Evolutionary conservation across 2,888 invertebrate species (phyloP).

Genomic region (Leistus spinibarbis): DNA sequence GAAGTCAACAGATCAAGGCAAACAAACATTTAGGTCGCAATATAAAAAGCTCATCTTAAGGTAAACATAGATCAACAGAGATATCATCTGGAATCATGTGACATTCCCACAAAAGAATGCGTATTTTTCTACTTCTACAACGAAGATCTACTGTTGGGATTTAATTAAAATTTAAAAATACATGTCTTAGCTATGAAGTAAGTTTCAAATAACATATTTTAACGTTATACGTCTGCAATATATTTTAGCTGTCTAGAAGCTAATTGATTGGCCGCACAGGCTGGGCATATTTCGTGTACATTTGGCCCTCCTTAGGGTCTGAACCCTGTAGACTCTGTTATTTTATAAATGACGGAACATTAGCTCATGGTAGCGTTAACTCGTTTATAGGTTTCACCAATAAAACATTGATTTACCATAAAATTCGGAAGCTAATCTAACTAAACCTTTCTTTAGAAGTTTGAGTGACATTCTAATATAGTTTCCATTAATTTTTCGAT

Average conservation of each 20-base stretch:
- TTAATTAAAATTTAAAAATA: neutral
- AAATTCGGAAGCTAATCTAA: neutral
- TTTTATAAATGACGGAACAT: neutral
- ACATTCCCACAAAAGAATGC: neutral
- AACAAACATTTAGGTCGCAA: neutral
- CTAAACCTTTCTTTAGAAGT: neutral
- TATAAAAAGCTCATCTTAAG: neutral
- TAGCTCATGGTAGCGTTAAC: too few relatives aligned
- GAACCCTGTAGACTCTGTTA: neutral
- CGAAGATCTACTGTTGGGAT: too few relatives aligned
- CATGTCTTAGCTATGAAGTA: neutral
- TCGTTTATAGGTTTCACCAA: too few relatives aligned
- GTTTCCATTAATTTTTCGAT: neutral
- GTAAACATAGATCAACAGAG: neutral
- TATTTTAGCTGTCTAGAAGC: neutral
- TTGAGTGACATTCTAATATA: slow-evolving; percentile 6
- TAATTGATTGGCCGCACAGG: neutral
- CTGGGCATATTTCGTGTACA: too few relatives aligned
- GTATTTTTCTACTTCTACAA: too few relatives aligned
- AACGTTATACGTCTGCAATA: neutral
- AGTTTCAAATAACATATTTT: neutral
- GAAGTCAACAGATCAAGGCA: neutral
- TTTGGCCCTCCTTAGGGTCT: neutral
- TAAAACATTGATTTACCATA: neutral
- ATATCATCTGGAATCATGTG: neutral